Evolutionary conservation across 1,140 invertebrate species (phyloP), one percentile per base, ranked within the genome.

Genomic region (Saccostrea cuccullata): DNA sequence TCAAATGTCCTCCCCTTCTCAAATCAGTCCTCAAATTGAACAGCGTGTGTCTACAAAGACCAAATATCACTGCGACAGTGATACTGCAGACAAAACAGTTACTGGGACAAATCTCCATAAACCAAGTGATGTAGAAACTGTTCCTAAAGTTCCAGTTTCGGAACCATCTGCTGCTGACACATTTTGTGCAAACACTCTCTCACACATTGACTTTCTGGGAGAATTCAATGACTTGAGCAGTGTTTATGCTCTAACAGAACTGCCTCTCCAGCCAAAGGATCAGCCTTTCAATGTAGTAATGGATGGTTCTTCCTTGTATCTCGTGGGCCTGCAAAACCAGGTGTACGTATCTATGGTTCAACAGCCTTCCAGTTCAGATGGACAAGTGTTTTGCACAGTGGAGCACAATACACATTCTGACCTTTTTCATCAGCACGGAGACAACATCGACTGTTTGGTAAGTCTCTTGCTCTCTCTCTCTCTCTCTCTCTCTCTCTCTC

Each of bases 301-400:
- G 70, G 70, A 73, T 36, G 70, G 70, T 30, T 73, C 70, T 13
- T 73, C 70, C 23, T 17, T 73, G 70, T 73, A 73, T 30, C 70
- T 73, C 23, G 70, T 73, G 6, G 70, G 70, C 15, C 70, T 23
- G 1, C 26, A 26, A 73, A 73, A 73, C 23, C 70, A 73, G 26
- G 9, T 73, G 8, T 73, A 73, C 70, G 2, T 73, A 26, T 73
- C 70, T 1, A 4, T 30, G 70, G 26, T 8, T 5, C 70, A n/a
- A 30, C 70, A 73, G 12, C 8, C n/a, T 26, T n/a, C 30, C 15
- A 26, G 9, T 9, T 23, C 70, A 73, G 23, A 30, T 9, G 23
- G n/a, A 30, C 70, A 73, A 30, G 11, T 73, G 70, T 11, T 73
- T 9, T 73, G 70, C 70, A 73, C 70, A 12, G 13, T 73, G 26